Percentiles rank a stretch among this genome's conserved stretches.
Conservation (phyloP, 2,888 invertebrate species). For the Drosophila kanekoi region DNA sequence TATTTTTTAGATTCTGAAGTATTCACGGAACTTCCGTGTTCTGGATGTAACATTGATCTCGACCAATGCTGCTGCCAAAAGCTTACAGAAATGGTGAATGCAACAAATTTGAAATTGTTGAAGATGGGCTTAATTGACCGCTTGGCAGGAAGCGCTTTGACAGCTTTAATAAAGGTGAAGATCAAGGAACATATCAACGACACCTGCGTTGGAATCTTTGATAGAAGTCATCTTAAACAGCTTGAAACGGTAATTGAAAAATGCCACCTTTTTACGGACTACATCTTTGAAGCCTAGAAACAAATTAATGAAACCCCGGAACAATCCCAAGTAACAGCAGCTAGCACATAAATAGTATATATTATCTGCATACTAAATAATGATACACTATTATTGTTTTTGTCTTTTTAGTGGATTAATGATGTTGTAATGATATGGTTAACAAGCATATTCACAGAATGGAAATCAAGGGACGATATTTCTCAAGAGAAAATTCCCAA, state of each 20-base stretch:
- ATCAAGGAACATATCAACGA: constrained; percentile 94
- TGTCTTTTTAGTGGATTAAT: constrained; percentile 91
- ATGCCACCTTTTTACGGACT: no score
- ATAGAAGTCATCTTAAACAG: constrained; percentile 91
- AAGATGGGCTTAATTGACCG: constrained; percentile 92
- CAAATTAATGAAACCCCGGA: no score
- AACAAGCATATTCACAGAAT: constrained; percentile 91
- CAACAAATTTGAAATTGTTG: constrained; percentile 91
- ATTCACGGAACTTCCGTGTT: constrained; percentile 87
- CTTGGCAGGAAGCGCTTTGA: constrained; percentile 93
- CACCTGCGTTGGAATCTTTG: constrained; percentile 94
- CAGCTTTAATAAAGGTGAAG: constrained; percentile 92
- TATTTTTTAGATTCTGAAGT: constrained; percentile 56
- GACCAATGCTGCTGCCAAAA: constrained; percentile 87
- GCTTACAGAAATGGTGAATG: constrained; percentile 88
- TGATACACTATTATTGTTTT: background rate
- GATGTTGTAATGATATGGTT: constrained; percentile 95
- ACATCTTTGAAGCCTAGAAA: no score
- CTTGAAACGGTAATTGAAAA: constrained; percentile 89
- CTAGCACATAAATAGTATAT: no score
- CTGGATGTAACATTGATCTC: constrained; percentile 89
- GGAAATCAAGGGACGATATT: constrained; percentile 87
- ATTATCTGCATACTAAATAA: background rate
- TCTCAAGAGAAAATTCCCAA: constrained; percentile 84
- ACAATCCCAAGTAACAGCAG: no score